phyloP scores from a whole-genome alignment of 2,113 vertebrate species.

The Apodemus speciosus region DNA sequence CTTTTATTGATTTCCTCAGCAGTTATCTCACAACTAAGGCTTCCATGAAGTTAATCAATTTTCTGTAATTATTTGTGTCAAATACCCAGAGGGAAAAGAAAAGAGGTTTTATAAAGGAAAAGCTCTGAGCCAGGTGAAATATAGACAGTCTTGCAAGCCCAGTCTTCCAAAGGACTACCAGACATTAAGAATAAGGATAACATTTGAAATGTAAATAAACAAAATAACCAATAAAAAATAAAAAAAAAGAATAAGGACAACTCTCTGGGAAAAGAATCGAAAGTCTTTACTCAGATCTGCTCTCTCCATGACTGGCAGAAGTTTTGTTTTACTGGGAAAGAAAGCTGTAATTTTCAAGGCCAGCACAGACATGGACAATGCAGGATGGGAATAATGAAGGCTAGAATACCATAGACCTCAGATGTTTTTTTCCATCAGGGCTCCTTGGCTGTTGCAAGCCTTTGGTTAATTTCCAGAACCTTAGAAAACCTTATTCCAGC shows the following conservation, averaged over 20 bases:
- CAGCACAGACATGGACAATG: not conserved
- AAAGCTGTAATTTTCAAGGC: not conserved
- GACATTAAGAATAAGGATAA: not conserved
- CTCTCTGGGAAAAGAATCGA: not conserved
- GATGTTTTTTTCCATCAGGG: not conserved
- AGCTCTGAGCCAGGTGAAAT: not conserved
- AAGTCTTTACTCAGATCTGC: not conserved
- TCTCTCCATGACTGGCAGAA: not conserved
- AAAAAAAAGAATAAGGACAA: not conserved
- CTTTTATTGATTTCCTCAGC: not conserved
- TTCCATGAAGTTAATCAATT: not conserved
- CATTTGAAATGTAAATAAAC: too few relatives aligned
- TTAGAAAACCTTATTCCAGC: not conserved
- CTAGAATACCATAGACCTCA: not conserved
- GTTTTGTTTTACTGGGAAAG: not conserved
- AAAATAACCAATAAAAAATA: too few relatives aligned
- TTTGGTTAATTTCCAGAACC: slow-evolving; percentile 10
- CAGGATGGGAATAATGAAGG: not conserved
- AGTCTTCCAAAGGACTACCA: not conserved
- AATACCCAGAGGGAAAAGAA: not conserved
- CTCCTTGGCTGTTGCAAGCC: not conserved
- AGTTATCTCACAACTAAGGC: not conserved
- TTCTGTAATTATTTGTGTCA: slow-evolving; percentile 22
- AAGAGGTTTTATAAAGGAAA: not conserved
- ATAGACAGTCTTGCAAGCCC: not conserved